These are phyloP conservation scores for Vicugna pacos DNA, from an alignment of 2,113 vertebrate species.

Conservation along the genomic window DNA sequence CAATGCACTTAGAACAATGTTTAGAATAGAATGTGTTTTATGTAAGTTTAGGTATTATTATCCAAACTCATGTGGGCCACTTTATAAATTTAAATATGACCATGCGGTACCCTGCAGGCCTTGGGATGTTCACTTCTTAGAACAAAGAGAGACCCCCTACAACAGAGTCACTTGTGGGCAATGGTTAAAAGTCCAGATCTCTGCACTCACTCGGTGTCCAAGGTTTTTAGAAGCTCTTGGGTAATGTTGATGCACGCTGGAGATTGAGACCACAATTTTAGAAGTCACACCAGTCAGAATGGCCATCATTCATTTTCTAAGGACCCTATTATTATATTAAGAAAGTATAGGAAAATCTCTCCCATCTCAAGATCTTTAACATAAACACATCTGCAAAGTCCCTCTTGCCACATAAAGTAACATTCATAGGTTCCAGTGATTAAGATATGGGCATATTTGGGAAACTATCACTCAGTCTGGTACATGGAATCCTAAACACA, in stretches of 20 bases:
- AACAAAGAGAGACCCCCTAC: neutral
- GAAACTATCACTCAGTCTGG: neutral
- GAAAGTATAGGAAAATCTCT: neutral
- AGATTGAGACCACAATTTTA: neutral
- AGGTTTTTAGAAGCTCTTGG: neutral
- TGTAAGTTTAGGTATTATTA: neutral
- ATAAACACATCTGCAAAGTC: neutral
- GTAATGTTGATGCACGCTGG: neutral
- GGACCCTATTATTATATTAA: neutral
- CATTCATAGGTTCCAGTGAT: neutral
- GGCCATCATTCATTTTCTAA: too few species aligned
- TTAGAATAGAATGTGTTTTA: neutral
- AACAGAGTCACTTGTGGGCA: neutral
- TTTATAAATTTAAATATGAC: neutral
- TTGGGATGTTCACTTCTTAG: neutral
- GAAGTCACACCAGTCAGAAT: neutral
- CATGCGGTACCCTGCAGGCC: neutral
- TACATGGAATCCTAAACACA: neutral
- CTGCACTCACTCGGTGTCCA: neutral
- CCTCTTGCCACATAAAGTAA: neutral
- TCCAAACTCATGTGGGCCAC: neutral
- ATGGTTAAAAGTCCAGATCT: neutral
- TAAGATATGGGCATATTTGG: neutral
- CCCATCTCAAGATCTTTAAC: neutral
- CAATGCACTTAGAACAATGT: neutral